phyloP scores from a whole-genome alignment of 2,113 vertebrate genomes.

The Piprites chloris region DNA sequence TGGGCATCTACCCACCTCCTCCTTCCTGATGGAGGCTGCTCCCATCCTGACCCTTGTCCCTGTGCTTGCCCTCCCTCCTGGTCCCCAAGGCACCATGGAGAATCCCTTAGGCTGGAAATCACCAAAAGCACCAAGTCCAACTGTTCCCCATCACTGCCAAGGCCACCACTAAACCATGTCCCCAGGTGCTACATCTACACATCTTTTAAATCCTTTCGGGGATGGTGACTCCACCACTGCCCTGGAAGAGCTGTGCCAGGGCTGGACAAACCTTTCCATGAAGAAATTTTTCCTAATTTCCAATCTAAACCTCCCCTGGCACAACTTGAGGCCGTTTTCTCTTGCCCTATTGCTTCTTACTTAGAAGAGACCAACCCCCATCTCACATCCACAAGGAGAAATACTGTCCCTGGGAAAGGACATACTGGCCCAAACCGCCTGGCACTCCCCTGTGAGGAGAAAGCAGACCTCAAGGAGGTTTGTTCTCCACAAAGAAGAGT shows the following conservation, averaged over 20 bases:
- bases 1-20: neutral
- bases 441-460: neutral
- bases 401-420: neutral
- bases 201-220: neutral
- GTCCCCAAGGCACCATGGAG: neutral
- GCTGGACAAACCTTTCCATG: neutral
- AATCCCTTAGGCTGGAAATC: rapidly evolving
- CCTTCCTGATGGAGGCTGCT: neutral
- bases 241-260: neutral
- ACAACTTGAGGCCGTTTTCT: neutral
- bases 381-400: neutral
- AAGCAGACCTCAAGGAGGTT: neutral
- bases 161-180: neutral
- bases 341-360: neutral
- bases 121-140: neutral
- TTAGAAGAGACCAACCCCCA: rapidly evolving
- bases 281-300: neutral
- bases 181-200: neutral
- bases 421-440: neutral
- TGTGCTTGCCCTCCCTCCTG: neutral
- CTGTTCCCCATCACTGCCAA: neutral
- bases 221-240: too few relatives aligned
- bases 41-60: rapidly evolving
- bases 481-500: neutral
- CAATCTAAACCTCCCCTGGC: neutral